These are phyloP conservation scores for Orthosia gothica DNA, from an alignment of 2,888 invertebrate species.

Conservation along the genomic window DNA sequence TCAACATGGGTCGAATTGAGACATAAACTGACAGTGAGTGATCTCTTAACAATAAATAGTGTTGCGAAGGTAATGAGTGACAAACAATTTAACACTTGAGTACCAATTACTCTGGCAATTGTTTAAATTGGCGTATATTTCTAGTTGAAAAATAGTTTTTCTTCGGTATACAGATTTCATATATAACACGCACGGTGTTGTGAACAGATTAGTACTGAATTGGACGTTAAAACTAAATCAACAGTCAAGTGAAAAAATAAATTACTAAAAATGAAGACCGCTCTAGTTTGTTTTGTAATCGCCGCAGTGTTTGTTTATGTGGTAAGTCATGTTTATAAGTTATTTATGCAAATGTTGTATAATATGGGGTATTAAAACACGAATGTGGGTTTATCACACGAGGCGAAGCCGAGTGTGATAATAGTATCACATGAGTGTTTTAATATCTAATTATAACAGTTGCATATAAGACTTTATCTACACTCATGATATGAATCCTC, in stretches of 20 bases:
- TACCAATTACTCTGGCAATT: slow-evolving; percentile 42
- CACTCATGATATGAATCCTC: no score
- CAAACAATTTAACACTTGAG: slow-evolving; percentile 33
- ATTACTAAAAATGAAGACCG: slow-evolving; percentile 55
- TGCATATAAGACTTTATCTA: no score
- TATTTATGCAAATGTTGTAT: no score
- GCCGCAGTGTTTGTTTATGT: slow-evolving; percentile 44
- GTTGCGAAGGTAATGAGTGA: slow-evolving; percentile 24
- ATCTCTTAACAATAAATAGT: slow-evolving; percentile 44
- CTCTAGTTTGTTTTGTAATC: slow-evolving; percentile 40
- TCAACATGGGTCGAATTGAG: slow-evolving; percentile 18
- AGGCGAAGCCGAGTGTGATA: no score
- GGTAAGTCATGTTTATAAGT: slow-evolving; percentile 63
- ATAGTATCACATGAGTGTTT: no score
- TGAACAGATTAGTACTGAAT: slow-evolving; percentile 33
- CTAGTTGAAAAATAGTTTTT: slow-evolving; percentile 26
- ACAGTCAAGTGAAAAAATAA: neutral
- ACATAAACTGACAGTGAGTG: slow-evolving; percentile 39
- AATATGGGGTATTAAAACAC: no score
- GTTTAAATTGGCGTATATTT: slow-evolving; percentile 45
- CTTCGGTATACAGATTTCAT: slow-evolving; percentile 13
- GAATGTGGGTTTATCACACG: no score
- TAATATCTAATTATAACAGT: no score
- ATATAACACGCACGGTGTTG: slow-evolving; percentile 49
- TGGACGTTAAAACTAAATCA: slow-evolving; percentile 9